Evolutionary conservation across 2,888 invertebrate genomes (phyloP), one percentile per base, ranked within the genome.

Genomic region (Drosophila kokeensis): DNA sequence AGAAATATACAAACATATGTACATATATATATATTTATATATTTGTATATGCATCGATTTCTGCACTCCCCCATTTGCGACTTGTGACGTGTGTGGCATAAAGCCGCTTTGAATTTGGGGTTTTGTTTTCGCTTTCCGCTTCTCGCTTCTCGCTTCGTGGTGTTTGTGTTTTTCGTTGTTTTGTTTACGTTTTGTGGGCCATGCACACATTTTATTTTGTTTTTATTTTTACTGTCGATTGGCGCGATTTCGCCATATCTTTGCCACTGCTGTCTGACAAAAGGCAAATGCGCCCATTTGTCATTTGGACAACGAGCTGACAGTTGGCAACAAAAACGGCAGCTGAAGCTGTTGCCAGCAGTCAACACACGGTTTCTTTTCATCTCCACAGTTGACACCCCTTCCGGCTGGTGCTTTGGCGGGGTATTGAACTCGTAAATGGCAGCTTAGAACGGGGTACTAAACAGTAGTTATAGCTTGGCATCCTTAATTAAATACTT

Each of bases 261-360:
- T 78, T 69, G 75, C 55, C 67, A 24, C 45, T 66, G 34, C 49
- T 54, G 70, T 63, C 79, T 74, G 76, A 73, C 80, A 75, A 85
- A 77, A 83, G 83, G 82, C 89, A 89, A 90, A 88, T 77, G 89
- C 74, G 71, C 80, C 77, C 87, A 90, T 91, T 90, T 89, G 90
- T 91, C 91, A 90, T 89, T 82, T 75, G 73, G 87, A 84, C 84
- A 79, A 84, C 90, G 82, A 71, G 90, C 87, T 90, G 89, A 87
- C 84, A 84, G 78, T 67, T 69, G 73, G 66, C 69, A 69, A 63
- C 59, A 76, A 60, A 60, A 38, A 27, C 6, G 18, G 2, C 57
- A 40, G 15, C 48, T n/a, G 54, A 38, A 45, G 50, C 29, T 30
- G 29, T 53, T 36, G 21, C 45, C 27, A 54, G 30, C 84, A 71